Evolutionary conservation across 2,888 invertebrate genomes (phyloP).

Genomic region (Phrixothrix hirtus): DNA sequence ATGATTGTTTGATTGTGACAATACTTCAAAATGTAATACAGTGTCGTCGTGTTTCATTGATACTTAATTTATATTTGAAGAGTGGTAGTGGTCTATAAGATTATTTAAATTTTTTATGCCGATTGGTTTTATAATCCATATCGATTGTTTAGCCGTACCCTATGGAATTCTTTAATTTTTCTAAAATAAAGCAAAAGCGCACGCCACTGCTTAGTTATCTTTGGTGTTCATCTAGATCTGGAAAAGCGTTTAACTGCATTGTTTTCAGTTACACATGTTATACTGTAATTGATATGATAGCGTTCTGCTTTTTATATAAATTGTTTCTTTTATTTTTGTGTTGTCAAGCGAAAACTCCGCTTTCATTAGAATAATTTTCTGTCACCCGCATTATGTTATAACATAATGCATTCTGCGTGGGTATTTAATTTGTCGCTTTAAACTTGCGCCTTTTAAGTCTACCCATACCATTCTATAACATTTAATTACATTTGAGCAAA

Average conservation of each 20-base stretch:
- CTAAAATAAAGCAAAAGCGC: too few species aligned
- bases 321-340: conserved; percentile 26
- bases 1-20: conserved; percentile 17
- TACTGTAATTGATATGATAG: conserved; percentile 28
- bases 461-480: conserved; percentile 8
- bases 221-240: conserved; percentile 23
- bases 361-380: conserved; percentile 33
- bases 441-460: conserved; percentile 7
- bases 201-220: conserved; percentile 30
- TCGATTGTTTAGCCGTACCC: too few species aligned
- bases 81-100: too few species aligned
- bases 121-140: not conserved
- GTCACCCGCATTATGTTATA: conserved; percentile 26
- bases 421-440: conserved; percentile 24
- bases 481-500: conserved; percentile 13
- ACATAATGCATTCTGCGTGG: conserved; percentile 18
- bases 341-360: conserved; percentile 20
- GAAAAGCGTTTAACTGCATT: conserved; percentile 25
- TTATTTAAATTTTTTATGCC: not conserved
- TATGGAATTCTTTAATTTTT: too few species aligned
- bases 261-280: conserved; percentile 27
- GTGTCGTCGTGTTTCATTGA: too few species aligned
- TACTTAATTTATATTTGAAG: too few species aligned
- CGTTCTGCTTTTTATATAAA: conserved; percentile 28
- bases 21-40: conserved; percentile 11